Base-by-base conservation (phyloP, 2,113 vertebrate genomes). In the Malurus alboscapulatus region DNA sequence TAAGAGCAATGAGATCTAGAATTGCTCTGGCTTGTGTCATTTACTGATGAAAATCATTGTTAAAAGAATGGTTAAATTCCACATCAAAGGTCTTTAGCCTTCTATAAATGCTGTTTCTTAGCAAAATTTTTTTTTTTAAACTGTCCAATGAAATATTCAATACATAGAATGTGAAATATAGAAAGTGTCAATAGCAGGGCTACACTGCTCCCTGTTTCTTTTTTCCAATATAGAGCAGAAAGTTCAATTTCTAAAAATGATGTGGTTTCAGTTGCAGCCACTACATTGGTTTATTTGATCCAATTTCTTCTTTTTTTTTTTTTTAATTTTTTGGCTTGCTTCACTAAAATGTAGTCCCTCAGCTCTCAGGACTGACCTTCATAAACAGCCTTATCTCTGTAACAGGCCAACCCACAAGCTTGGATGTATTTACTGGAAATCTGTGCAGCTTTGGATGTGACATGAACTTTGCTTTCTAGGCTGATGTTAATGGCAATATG, bases 381-480 rank as follows among this genome's bases (percentile, higher is more conserved):
- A 44, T 38, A 91, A 93, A 54, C 50, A 91, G 12, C 47, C 67
- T 96, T 93, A 94, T 93, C 93, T 94, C 54, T 83, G 29, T 32
- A 74, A 51, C 3, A 2, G 26, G 63, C 66, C 89, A 94, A 69
- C 84, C 58, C 77, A 71, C 93, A 89, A n/a, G 12, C 44, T 79
- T 89, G 81, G 87, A 89, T 48, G 7, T 30, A 30, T 63, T 85
- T 83, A 73, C 74, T 80, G 84, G 89, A 96, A 92, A 73, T 62
- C 75, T 83, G 40, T 85, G 50, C 47, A 90, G 84, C 16, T 65
- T 76, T 91, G 91, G 73, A 84, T 63, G 44, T 2, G 1, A 62
- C 38, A 40, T 2, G 12, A 93, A 80, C 69, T 95, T 90, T 89
- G 92, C 94, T 94, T 96, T 96, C 92, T 87, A 96, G 87, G 87